phyloP scores from a whole-genome alignment of 2,113 vertebrate species.

The Saccopteryx bilineata region DNA sequence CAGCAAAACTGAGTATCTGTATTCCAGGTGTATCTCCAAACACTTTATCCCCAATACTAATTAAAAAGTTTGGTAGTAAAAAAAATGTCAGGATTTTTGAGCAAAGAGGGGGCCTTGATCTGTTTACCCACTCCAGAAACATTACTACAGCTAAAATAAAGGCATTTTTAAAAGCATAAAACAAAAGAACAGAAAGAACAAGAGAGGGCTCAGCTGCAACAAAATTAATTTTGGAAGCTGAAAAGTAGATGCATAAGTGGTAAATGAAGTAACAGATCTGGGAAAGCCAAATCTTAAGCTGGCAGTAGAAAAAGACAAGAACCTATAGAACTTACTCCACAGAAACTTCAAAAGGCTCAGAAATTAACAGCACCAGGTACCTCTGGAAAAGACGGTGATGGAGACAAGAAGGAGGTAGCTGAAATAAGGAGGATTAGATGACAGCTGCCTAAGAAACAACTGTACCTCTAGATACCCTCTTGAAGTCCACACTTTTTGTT shows the following conservation, averaged over 20 bases:
- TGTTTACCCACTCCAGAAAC: constrained; percentile 25
- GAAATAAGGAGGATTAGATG: constrained; percentile 44
- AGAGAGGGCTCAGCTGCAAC: constrained; percentile 28
- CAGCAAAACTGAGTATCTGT: constrained; percentile 46
- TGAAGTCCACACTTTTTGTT: neutral
- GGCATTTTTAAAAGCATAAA: constrained; percentile 62
- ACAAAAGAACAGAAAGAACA: constrained; percentile 59
- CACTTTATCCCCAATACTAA: constrained; percentile 9
- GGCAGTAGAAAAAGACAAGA: constrained; percentile 59
- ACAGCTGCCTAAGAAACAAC: constrained; percentile 46
- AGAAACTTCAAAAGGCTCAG: constrained; percentile 73
- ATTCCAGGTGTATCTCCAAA: constrained; percentile 53
- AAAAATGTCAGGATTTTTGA: constrained; percentile 32
- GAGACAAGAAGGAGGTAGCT: neutral
- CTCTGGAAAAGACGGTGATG: constrained; percentile 62
- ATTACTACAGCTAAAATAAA: constrained; percentile 14
- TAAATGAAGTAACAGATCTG: constrained; percentile 56
- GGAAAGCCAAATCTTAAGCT: constrained; percentile 56
- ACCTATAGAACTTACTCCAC: constrained; percentile 61
- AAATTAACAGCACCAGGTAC: constrained; percentile 66
- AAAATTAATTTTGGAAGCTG: constrained; percentile 69
- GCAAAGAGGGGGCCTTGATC: neutral
- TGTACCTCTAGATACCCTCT: neutral
- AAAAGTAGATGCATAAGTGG: constrained; percentile 57
- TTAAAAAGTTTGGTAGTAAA: constrained; percentile 58